phyloP scores from a whole-genome alignment of 2,888 invertebrate genomes.

The Cloeon dipterum region DNA sequence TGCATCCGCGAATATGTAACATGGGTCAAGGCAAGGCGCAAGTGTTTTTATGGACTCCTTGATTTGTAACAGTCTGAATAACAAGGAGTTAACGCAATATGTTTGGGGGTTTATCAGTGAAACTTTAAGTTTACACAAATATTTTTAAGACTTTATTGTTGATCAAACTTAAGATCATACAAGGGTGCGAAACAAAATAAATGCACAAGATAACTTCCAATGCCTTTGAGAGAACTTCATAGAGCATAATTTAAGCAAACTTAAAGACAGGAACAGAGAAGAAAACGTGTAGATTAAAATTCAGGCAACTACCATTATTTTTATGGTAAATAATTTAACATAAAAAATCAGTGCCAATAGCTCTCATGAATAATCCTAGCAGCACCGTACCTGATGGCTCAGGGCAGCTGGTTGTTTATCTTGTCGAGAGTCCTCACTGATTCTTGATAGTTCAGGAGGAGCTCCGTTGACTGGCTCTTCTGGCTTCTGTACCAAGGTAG shows the following conservation, averaged over 20 bases:
- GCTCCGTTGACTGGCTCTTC: not conserved
- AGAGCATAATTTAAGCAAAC: no score
- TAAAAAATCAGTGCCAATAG: not conserved
- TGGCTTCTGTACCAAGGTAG: not conserved
- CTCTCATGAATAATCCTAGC: not conserved
- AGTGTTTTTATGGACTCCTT: no score
- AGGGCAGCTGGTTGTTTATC: slow-evolving; percentile 6
- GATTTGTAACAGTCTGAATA: no score
- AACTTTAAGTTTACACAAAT: no score
- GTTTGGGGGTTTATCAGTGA: no score
- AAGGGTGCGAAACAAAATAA: no score
- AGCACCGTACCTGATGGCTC: slow-evolving; percentile 8
- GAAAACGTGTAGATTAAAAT: not conserved
- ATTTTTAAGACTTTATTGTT: no score
- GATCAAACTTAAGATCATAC: no score
- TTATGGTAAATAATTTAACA: not conserved
- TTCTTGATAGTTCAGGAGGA: slow-evolving; percentile 17
- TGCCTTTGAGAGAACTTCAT: no score
- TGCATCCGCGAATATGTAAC: not conserved
- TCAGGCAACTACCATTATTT: not conserved
- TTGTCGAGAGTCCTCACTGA: slow-evolving; percentile 27
- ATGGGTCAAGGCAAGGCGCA: no score
- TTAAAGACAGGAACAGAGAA: not conserved
- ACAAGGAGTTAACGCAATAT: no score
- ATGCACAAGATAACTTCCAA: no score